Evolutionary conservation across 2,888 invertebrate species (phyloP).

Genomic region (Brassicogethes aeneus): DNA sequence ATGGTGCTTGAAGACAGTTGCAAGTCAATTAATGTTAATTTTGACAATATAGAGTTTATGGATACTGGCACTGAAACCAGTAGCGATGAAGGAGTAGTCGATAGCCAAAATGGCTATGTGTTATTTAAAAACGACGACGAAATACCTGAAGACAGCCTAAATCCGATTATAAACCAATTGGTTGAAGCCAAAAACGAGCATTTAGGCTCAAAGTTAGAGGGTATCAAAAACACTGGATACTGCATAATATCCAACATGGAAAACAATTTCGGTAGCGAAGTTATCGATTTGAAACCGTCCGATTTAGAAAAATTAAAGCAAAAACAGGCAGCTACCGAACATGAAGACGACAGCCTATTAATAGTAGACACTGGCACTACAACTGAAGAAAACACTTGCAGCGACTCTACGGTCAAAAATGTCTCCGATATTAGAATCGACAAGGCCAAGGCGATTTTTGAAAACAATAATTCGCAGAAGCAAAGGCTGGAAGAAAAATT

Average conservation of each 20-base stretch:
- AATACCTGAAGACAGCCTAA: constrained; percentile 35
- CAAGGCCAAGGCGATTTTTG: constrained; percentile 12
- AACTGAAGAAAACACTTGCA: constrained; percentile 51
- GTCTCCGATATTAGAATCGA: constrained; percentile 27
- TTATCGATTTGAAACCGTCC: constrained; percentile 29
- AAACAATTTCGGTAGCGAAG: constrained; percentile 26
- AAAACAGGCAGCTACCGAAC: constrained; percentile 34
- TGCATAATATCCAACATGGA: constrained; percentile 29
- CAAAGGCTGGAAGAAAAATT: constrained; percentile 27
- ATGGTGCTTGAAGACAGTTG: constrained; percentile 29
- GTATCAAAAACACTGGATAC: constrained; percentile 33
- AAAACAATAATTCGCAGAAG: constrained; percentile 23
- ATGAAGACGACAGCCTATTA: constrained; percentile 52
- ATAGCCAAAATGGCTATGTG: constrained; percentile 58
- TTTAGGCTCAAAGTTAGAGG: constrained; percentile 11
- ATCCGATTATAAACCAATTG: constrained; percentile 27
- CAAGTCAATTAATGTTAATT: constrained; percentile 41
- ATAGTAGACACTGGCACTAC: constrained; percentile 45
- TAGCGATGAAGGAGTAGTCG: constrained; percentile 50
- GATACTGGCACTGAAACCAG: constrained; percentile 80
- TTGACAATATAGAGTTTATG: constrained; percentile 77
- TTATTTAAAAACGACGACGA: constrained; percentile 52
- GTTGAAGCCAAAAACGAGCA: constrained; percentile 18
- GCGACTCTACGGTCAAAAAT: constrained; percentile 40
- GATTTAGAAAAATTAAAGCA: constrained; percentile 30